Evolutionary conservation across 2,797 vertebrate species (phyloP).

Genomic region (Semotilus atromaculatus): DNA sequence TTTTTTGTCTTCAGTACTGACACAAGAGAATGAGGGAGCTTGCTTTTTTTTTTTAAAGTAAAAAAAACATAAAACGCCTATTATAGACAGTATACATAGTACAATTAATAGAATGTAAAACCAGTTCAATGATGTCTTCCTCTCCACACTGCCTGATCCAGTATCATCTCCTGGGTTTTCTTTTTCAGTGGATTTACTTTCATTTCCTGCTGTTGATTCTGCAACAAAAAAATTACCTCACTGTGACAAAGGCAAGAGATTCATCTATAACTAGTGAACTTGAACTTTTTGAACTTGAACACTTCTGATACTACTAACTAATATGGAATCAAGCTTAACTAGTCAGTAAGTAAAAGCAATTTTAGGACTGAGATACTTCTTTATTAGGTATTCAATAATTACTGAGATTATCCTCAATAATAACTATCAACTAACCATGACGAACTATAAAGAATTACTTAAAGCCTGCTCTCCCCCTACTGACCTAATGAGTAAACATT

Average conservation of each 20-base stretch:
- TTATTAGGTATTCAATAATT: too few species aligned
- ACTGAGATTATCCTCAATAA: too few species aligned
- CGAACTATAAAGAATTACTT: too few species aligned
- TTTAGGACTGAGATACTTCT: too few species aligned
- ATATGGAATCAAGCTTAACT: too few species aligned
- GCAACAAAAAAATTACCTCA: background rate
- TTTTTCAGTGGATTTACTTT: background rate
- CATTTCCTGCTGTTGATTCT: background rate
- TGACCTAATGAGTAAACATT: too few species aligned
- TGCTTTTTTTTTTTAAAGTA: background rate
- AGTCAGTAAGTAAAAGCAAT: too few species aligned
- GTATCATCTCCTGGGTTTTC: background rate
- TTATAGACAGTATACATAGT: background rate
- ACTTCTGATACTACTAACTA: too few species aligned
- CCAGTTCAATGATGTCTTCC: background rate
- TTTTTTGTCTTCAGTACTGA: fast-evolving
- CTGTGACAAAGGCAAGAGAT: background rate
- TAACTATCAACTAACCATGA: too few species aligned
- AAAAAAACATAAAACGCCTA: fast-evolving
- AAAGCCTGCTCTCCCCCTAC: too few species aligned
- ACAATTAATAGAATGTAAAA: background rate
- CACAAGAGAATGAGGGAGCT: background rate
- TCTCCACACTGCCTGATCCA: background rate
- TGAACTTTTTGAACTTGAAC: too few species aligned
- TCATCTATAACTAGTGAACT: too few species aligned